Evolutionary conservation across 1,140 invertebrate species (phyloP).

Genomic region (Sarcophaga bullata): DNA sequence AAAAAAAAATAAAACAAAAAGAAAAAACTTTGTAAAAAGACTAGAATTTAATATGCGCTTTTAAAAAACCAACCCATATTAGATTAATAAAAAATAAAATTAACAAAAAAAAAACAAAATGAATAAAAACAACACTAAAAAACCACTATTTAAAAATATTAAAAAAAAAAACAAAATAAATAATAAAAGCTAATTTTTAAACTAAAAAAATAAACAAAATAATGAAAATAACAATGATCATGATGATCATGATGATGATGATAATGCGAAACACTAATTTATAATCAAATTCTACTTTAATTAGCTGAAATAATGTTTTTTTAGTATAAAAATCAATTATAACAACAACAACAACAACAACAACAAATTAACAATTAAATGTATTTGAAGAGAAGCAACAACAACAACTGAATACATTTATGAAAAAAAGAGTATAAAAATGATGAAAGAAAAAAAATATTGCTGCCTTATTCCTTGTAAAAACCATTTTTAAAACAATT

Average conservation of each 20-base stretch:
- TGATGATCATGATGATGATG: neutral
- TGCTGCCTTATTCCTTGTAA: conserved; percentile 41
- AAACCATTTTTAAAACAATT: neutral
- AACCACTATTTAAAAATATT: neutral
- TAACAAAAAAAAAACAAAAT: neutral
- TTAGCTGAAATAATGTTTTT: conserved; percentile 25
- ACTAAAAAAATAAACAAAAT: neutral
- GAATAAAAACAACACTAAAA: neutral
- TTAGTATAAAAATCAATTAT: conserved; percentile 20
- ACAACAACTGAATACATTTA: conserved; percentile 27
- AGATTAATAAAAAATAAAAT: conserved; percentile 21
- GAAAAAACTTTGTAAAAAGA: conserved; percentile 28
- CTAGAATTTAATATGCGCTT: conserved; percentile 38
- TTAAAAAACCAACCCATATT: conserved; percentile 22
- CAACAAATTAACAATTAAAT: neutral
- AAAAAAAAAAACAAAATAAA: neutral
- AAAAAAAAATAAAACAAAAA: too few relatives aligned
- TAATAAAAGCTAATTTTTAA: conserved; percentile 16
- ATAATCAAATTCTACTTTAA: conserved; percentile 39
- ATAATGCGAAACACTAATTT: conserved; percentile 21
- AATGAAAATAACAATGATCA: neutral
- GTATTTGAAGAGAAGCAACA: neutral
- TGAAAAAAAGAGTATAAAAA: too few relatives aligned
- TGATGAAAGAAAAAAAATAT: neutral
- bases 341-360: conserved; percentile 1